phyloP scores from a whole-genome alignment of 2,888 invertebrate species.

The Plebejus melissa region DNA sequence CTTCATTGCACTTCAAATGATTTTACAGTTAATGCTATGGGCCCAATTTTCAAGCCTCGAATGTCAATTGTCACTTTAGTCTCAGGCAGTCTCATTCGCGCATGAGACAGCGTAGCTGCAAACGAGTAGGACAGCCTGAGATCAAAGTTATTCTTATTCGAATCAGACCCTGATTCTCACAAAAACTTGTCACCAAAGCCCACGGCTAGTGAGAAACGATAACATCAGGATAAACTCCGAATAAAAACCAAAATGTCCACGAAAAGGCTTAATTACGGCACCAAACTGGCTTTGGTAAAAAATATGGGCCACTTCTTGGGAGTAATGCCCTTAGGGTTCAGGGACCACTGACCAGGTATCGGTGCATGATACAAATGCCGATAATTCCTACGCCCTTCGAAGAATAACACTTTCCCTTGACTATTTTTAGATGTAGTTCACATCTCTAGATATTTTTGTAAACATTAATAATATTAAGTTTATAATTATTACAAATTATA shows the following conservation, averaged over 20 bases:
- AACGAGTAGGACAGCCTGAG: not conserved
- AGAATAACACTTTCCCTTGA: constrained; percentile 37
- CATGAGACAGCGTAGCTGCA: too few relatives aligned
- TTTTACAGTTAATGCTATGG: not conserved
- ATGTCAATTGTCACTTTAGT: not conserved
- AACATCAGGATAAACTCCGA: constrained; percentile 22
- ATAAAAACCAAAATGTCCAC: constrained; percentile 24
- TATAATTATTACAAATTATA: too few relatives aligned
- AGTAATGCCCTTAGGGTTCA: constrained; percentile 35
- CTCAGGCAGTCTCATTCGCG: not conserved
- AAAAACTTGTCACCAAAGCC: constrained; percentile 10
- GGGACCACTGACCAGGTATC: constrained; percentile 1
- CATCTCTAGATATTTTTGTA: too few relatives aligned
- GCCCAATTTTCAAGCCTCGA: not conserved
- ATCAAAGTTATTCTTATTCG: not conserved
- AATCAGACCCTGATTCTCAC: not conserved
- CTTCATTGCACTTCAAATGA: not conserved
- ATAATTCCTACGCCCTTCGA: constrained; percentile 36
- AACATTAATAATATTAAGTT: too few relatives aligned
- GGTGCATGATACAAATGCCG: constrained; percentile 33
- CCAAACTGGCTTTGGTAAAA: constrained; percentile 31
- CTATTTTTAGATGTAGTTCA: not conserved
- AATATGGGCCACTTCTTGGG: constrained; percentile 35
- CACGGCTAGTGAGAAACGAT: constrained; percentile 3
- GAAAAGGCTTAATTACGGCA: constrained; percentile 25